These are phyloP conservation scores for Sebastes baramenuke DNA, from an alignment of 2,797 vertebrate genomes.

Conservation along the genomic window DNA sequence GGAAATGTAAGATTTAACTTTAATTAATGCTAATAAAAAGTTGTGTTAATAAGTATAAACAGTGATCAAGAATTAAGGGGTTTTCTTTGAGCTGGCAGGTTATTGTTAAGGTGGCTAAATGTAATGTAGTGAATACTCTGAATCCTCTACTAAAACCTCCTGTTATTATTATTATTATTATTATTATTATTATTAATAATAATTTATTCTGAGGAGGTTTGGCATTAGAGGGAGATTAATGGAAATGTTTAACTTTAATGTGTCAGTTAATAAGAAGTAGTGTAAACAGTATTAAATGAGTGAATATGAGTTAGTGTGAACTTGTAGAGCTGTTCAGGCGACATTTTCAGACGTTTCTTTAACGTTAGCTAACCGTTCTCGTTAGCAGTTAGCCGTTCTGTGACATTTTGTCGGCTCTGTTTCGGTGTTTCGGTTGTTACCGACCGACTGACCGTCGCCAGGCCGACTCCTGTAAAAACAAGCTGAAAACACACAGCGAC, in stretches of 20 bases:
- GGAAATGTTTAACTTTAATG: not conserved
- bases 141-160: too few species aligned
- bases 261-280: not conserved
- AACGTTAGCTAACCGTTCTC: not conserved
- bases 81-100: too few species aligned
- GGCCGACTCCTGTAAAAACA: not conserved
- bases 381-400: not conserved
- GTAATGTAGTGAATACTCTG: too few species aligned
- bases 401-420: conserved; percentile 38
- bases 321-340: not conserved
- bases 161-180: not conserved
- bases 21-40: too few species aligned
- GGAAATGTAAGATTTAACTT: too few species aligned
- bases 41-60: too few species aligned
- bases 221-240: too few species aligned
- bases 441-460: not conserved
- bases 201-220: not conserved
- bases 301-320: not conserved
- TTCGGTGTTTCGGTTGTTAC: not conserved
- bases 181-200: too few species aligned
- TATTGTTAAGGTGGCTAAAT: too few species aligned
- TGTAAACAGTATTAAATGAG: not conserved
- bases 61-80: too few species aligned
- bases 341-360: conserved; percentile 12
- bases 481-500: not conserved